These are phyloP conservation scores for Solenodon paradoxus DNA, from an alignment of 2,113 vertebrate species.

Conservation along the genomic window DNA sequence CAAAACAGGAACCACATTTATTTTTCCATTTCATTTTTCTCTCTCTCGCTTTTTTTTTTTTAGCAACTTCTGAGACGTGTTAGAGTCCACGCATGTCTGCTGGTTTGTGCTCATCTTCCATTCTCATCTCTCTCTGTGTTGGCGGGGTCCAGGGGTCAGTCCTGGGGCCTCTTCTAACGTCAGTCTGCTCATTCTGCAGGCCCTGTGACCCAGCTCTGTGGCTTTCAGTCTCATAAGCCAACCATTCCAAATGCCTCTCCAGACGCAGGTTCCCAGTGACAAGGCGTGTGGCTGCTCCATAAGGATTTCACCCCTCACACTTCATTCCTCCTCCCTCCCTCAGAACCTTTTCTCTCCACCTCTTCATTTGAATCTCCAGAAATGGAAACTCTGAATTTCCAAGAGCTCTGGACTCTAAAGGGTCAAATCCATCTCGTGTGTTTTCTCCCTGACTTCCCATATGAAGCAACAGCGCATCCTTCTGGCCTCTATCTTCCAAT, in stretches of 20 bases:
- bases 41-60: not conserved
- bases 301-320: not conserved
- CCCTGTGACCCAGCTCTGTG: not conserved
- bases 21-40: too few species aligned
- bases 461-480: not conserved
- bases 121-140: not conserved
- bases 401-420: not conserved
- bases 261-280: not conserved
- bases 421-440: not conserved
- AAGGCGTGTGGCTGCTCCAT: fast-evolving
- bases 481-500: not conserved
- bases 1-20: not conserved
- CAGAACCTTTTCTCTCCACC: not conserved
- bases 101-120: not conserved
- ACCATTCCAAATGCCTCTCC: not conserved
- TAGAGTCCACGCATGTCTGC: not conserved
- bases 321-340: not conserved
- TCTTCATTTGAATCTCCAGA: not conserved
- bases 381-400: not conserved
- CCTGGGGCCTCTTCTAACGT: not conserved
- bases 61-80: not conserved
- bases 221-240: not conserved
- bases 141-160: not conserved
- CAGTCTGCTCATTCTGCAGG: fast-evolving
- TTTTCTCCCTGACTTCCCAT: not conserved